phyloP scores from a whole-genome alignment of 2,888 invertebrate genomes.

The Caprella mutica region DNA sequence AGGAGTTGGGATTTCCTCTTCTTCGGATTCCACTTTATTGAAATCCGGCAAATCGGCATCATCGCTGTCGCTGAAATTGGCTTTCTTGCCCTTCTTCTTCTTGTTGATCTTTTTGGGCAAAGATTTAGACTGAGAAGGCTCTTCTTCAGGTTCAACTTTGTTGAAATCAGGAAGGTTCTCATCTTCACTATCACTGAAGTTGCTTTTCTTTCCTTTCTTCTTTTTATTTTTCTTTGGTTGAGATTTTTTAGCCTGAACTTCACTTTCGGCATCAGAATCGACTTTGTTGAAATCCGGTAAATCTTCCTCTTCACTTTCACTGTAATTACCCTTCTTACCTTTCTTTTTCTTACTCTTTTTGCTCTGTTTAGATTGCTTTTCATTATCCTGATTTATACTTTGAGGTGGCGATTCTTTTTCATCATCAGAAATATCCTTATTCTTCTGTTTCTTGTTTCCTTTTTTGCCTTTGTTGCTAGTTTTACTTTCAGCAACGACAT shows the following conservation, averaged over 20 bases:
- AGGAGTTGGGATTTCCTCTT: too few relatives aligned
- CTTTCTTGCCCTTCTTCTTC: constrained; percentile 16
- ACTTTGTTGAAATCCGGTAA: constrained; percentile 2
- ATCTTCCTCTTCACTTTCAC: constrained; percentile 42
- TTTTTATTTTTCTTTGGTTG: constrained; percentile 43
- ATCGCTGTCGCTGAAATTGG: constrained; percentile 46
- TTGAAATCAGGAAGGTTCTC: constrained; percentile 8
- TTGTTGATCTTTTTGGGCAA: constrained; percentile 14
- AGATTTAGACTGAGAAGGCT: constrained; percentile 7
- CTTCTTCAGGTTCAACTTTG: constrained; percentile 34
- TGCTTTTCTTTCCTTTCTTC: constrained; percentile 34
- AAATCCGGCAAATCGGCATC: constrained; percentile 15
- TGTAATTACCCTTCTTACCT: constrained; percentile 34
- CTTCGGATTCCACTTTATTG: constrained; percentile 32
- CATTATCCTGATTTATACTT: neutral
- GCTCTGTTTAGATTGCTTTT: neutral
- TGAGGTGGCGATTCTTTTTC: neutral
- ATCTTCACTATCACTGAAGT: constrained; percentile 47
- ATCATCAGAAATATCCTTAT: constrained; percentile 14
- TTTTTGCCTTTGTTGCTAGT: neutral
- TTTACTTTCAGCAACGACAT: constrained; percentile 14
- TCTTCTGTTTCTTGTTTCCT: constrained; percentile 15
- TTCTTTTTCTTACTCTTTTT: constrained; percentile 19
- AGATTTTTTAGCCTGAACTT: constrained; percentile 44
- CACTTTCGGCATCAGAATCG: constrained; percentile 17